Conservation (phyloP, 1,140 invertebrate species). For the Drosophila ercepeae region DNA sequence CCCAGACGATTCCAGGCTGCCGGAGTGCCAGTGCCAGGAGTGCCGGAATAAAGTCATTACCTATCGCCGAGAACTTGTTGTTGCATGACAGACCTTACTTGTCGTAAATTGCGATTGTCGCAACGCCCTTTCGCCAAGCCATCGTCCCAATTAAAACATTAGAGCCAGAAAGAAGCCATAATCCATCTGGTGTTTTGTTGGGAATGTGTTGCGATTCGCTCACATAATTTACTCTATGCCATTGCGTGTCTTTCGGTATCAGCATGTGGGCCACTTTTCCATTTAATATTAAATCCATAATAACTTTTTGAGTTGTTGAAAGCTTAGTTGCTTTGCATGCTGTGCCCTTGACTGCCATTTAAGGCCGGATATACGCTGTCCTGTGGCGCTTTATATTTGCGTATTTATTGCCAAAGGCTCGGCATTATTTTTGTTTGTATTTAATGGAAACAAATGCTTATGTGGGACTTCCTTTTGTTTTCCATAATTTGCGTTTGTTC, state of each 20-base stretch:
- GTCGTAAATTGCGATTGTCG: slow-evolving; percentile 41
- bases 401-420: slow-evolving; percentile 66
- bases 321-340: slow-evolving; percentile 51
- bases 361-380: slow-evolving; percentile 42
- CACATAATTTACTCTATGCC: slow-evolving; percentile 25
- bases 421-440: slow-evolving; percentile 28
- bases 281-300: slow-evolving; percentile 54
- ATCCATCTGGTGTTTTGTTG: slow-evolving; percentile 12
- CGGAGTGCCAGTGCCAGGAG: no score
- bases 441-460: slow-evolving; percentile 53
- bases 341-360: slow-evolving; percentile 18
- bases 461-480: slow-evolving; percentile 41
- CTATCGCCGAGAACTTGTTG: slow-evolving; percentile 43
- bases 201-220: slow-evolving; percentile 42
- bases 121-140: slow-evolving; percentile 28
- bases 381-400: slow-evolving; percentile 66
- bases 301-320: slow-evolving; percentile 73
- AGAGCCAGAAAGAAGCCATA: slow-evolving; percentile 8
- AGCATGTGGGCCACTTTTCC: slow-evolving; percentile 33
- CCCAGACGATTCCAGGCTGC: not conserved
- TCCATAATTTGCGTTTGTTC: slow-evolving; percentile 63
- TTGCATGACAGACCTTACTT: slow-evolving; percentile 57
- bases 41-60: slow-evolving; percentile 66
- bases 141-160: slow-evolving; percentile 23
- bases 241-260: slow-evolving; percentile 19